Conservation (phyloP, 1,140 invertebrate species). For the Calycopis cecrops region DNA sequence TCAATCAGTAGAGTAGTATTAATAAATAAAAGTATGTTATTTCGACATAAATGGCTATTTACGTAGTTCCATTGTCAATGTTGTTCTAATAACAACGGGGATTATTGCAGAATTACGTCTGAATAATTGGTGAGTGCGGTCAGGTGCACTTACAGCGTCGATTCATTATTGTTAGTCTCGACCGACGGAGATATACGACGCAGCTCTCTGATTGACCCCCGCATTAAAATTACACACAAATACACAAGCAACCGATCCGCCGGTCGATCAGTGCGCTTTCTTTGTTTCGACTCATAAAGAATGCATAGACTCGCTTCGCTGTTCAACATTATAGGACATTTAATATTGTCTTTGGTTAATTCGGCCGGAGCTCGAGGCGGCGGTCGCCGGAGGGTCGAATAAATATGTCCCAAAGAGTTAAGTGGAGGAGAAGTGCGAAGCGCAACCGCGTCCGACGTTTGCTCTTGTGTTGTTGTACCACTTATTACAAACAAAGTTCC, state of each 20-base stretch:
- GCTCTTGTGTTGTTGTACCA: constrained; percentile 75
- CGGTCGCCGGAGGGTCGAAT: constrained; percentile 72
- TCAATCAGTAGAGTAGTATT: too few species aligned
- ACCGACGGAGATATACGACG: constrained; percentile 64
- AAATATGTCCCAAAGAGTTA: constrained; percentile 75
- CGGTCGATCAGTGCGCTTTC: constrained; percentile 51
- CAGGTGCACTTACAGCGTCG: constrained; percentile 55
- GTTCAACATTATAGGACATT: constrained; percentile 34
- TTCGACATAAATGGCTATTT: too few species aligned
- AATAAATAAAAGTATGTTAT: too few species aligned
- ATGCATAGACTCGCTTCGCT: constrained; percentile 21
- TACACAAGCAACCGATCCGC: constrained; percentile 60
- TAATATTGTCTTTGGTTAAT: constrained; percentile 66
- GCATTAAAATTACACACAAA: constrained; percentile 75
- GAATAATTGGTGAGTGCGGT: constrained; percentile 67
- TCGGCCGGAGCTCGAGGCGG: constrained; percentile 46
- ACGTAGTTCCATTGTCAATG: not conserved
- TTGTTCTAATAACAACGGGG: constrained; percentile 15
- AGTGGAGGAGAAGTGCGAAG: constrained; percentile 68
- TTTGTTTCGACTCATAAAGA: constrained; percentile 50
- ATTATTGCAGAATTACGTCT: constrained; percentile 47
- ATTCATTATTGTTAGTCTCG: constrained; percentile 70
- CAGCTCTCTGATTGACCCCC: constrained; percentile 72
- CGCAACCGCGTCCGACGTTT: constrained; percentile 72
- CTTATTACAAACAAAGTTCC: constrained; percentile 76